Evolutionary conservation across 1,140 invertebrate species (phyloP), one percentile per base, ranked within the genome.

Genomic region (Uloborus diversus): DNA sequence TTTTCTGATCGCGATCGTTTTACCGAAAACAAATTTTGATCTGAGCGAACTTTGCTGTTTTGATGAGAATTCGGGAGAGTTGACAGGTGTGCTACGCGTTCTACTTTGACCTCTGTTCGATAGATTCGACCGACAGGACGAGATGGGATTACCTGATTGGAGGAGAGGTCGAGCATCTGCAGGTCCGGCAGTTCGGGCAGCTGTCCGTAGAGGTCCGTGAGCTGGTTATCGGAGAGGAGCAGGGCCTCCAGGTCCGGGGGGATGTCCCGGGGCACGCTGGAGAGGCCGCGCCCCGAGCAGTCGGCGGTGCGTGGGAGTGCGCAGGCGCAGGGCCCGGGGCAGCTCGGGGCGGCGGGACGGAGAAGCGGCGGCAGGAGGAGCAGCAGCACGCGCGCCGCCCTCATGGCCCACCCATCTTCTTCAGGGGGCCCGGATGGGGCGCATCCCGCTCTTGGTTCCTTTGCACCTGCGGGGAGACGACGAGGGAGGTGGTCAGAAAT

Each of bases 161-260:
- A 62, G 14, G 84, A 85, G 1, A 85, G 53, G 65, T 86, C 84
- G 11, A 86, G 75, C 23, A 82, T 79, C 37, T 47, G 28, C 7
- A 83, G 57, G 23, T 32, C 20, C 13, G 56, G 33, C 3, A 76
- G 61, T 17, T 32, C 32, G 2, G 75, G 75, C 0, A 81, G 64
- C 25, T 82, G 70, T 2, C 70, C 70, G 56, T 62, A 76, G 1
- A 82, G 30, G 14, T 82, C 81, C 0, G 56, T 65, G 3, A 82
- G 35, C 11, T 69, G 47, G 37, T 82, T 82, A 28, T 35, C 11
- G 5, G 17, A 4, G 0, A 82, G 47, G 9, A 75, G 4, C 4
- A 82, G 65, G 0, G 76, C 27, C n/a, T 62, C n/a, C 3, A 53
- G 57, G 20, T 76, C 56, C 0, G 32, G 13, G 2, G 70, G 69